Evolutionary conservation across 2,113 vertebrate genomes (phyloP).

Genomic region (Syngnathoides biaculeatus): DNA sequence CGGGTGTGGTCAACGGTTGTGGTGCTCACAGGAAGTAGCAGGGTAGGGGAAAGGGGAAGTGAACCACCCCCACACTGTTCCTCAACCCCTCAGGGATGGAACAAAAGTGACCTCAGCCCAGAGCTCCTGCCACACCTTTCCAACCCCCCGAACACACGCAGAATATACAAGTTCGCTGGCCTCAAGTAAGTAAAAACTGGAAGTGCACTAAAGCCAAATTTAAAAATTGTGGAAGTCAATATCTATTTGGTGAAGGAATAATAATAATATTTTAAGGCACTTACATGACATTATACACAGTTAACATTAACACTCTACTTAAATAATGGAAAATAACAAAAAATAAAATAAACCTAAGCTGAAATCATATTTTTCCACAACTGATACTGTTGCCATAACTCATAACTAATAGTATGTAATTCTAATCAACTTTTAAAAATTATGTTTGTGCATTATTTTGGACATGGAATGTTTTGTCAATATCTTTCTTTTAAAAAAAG

Average conservation of each 20-base stretch:
- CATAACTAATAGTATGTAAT: no score
- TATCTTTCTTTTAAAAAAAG: no score
- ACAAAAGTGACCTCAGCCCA: constrained; percentile 55
- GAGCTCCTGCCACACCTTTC: constrained; percentile 47
- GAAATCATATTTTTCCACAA: no score
- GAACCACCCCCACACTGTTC: constrained; percentile 66
- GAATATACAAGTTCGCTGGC: not conserved
- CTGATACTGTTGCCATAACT: no score
- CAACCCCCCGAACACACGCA: constrained; percentile 7
- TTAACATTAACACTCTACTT: no score
- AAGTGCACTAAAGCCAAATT: not conserved
- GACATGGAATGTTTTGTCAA: no score
- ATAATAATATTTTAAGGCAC: no score
- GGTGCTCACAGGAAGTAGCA: constrained; percentile 66
- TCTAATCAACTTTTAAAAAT: no score
- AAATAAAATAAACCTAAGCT: no score
- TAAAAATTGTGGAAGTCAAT: not conserved
- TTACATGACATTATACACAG: no score
- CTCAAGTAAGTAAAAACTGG: not conserved
- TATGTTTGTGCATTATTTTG: no score
- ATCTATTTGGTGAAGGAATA: not conserved
- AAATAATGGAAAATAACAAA: no score
- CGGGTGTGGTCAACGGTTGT: constrained; percentile 71
- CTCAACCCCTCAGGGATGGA: constrained; percentile 43
- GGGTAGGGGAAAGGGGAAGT: constrained; percentile 72